A percentile compares a stretch with the other conserved stretches of the same genome.
Evolutionary conservation across 2,888 invertebrate species (phyloP).

Genomic region (Microplitis manilae): DNA sequence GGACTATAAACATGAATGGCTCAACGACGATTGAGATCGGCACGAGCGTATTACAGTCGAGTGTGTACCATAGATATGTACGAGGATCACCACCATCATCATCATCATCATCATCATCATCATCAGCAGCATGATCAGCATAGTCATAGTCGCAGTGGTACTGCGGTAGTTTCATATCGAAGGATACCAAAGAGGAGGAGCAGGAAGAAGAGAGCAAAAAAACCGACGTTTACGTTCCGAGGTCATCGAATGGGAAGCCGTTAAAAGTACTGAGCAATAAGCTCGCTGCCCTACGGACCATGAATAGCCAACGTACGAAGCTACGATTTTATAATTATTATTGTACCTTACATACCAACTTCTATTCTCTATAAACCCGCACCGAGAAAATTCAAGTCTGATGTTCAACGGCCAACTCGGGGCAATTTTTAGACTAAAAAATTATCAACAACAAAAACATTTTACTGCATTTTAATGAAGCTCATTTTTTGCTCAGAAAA

Average conservation of each 20-base stretch:
- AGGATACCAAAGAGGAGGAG: conserved; percentile 40
- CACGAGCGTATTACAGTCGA: conserved; percentile 30
- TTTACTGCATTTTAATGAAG: conserved; percentile 3
- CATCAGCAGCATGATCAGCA: background rate
- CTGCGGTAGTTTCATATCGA: background rate
- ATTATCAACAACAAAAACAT: background rate
- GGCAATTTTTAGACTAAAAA: background rate
- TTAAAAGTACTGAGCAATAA: conserved; percentile 37
- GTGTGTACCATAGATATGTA: conserved; percentile 16
- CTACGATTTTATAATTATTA: conserved; percentile 43
- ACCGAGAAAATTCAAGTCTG: background rate
- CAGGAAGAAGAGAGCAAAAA: conserved; percentile 42
- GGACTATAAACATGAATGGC: conserved; percentile 36
- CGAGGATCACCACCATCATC: background rate
- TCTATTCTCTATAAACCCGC: background rate
- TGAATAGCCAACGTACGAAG: conserved; percentile 35
- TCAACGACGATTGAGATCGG: conserved; percentile 37
- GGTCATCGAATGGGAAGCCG: conserved; percentile 44
- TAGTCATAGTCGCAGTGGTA: background rate
- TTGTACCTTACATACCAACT: conserved; percentile 19
- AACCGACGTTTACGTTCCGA: conserved; percentile 42
- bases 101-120: background rate
- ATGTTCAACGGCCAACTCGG: background rate
- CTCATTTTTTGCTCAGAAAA: background rate
- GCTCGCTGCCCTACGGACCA: conserved; percentile 33